Evolutionary conservation across 2,888 invertebrate species (phyloP).

Genomic region (Chirona hameri): DNA sequence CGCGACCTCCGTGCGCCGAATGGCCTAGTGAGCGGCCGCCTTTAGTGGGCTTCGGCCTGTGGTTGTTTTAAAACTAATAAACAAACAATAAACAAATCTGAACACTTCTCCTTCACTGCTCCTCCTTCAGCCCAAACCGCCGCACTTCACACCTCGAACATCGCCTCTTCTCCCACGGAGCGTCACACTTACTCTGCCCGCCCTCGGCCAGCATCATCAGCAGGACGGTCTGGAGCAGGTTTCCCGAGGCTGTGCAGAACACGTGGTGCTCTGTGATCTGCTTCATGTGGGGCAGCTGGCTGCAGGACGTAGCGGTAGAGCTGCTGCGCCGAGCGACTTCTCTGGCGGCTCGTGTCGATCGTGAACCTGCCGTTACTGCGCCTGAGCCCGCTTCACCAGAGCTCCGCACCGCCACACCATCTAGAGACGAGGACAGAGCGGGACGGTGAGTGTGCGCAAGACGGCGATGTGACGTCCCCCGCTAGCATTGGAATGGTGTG

Average conservation of each 20-base stretch:
- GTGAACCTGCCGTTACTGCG: background rate
- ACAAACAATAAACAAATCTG: too few species aligned
- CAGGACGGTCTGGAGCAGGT: conserved; percentile 41
- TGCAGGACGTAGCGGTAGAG: conserved; percentile 48
- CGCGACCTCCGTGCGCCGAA: too few species aligned
- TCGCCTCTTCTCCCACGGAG: too few species aligned
- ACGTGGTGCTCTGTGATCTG: conserved; percentile 50
- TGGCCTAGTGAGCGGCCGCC: too few species aligned
- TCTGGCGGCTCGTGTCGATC: conserved; percentile 44
- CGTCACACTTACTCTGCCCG: conserved; percentile 42
- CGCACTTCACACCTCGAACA: too few species aligned
- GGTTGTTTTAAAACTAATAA: too few species aligned
- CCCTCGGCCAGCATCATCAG: conserved; percentile 43
- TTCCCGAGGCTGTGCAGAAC: conserved; percentile 46
- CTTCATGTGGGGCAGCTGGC: conserved; percentile 37
- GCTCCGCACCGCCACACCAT: background rate
- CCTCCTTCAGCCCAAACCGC: too few species aligned
- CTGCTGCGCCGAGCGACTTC: conserved; percentile 41
- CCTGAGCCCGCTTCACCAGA: background rate
- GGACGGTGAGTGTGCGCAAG: too few species aligned
- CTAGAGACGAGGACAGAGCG: background rate
- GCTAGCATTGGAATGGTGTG: too few species aligned
- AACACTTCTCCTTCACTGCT: too few species aligned
- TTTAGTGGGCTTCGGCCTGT: too few species aligned
- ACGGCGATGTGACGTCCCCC: background rate